Conservation (phyloP, 2,888 invertebrate genomes). For the Hemistola chrysoprasaria region DNA sequence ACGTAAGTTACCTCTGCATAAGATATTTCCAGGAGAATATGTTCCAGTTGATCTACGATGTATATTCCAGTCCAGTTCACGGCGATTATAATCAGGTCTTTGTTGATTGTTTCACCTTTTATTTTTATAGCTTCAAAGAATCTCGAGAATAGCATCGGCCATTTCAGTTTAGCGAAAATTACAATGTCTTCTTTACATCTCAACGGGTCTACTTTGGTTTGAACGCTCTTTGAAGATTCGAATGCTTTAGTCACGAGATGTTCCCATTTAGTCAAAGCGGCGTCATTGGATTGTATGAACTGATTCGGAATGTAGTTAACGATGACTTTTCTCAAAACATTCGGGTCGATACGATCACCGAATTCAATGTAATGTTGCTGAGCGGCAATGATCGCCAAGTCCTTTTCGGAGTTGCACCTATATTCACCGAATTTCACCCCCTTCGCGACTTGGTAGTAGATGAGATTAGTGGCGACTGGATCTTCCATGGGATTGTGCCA, state of each 20-base stretch:
- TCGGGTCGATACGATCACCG: conserved; percentile 85
- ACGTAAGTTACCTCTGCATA: conserved; percentile 94
- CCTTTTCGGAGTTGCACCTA: conserved; percentile 90
- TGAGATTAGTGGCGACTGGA: conserved; percentile 91
- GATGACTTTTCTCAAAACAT: conserved; percentile 86
- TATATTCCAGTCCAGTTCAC: conserved; percentile 97
- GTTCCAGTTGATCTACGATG: conserved; percentile 95
- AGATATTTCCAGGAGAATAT: conserved; percentile 92
- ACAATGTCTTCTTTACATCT: conserved; percentile 95
- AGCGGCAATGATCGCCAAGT: conserved; percentile 93
- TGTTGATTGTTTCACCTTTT: conserved; percentile 85
- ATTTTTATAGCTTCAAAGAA: conserved; percentile 95
- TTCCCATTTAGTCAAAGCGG: conserved; percentile 87
- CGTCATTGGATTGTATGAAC: conserved; percentile 84
- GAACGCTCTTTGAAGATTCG: conserved; percentile 86
- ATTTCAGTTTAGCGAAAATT: conserved; percentile 93
- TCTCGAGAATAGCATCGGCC: conserved; percentile 97
- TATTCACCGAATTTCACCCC: conserved; percentile 97
- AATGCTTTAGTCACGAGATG: conserved; percentile 87
- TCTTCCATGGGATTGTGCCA: conserved; percentile 96
- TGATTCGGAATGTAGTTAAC: conserved; percentile 92
- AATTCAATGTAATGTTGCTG: conserved; percentile 95
- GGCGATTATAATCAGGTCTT: conserved; percentile 92
- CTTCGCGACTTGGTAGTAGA: conserved; percentile 93
- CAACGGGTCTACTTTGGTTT: conserved; percentile 83